These are phyloP conservation scores for Diabrotica balteata DNA, from an alignment of 2,888 invertebrate genomes.

Conservation along the genomic window DNA sequence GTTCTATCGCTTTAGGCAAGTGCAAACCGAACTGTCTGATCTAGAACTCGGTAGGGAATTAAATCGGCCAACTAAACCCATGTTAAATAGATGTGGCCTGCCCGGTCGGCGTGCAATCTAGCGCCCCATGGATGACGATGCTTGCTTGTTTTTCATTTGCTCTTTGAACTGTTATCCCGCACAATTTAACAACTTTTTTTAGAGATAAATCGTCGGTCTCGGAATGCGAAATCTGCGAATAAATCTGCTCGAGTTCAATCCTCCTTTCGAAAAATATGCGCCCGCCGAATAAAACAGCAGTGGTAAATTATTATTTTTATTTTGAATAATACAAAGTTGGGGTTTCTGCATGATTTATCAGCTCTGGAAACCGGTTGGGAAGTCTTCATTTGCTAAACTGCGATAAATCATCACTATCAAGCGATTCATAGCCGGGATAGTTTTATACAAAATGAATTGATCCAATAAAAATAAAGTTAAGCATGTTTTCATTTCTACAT, in stretches of 20 bases:
- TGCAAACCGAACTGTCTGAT: conserved; percentile 55
- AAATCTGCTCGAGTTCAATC: conserved; percentile 34
- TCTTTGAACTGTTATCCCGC: conserved; percentile 40
- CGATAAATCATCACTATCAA: too few species aligned
- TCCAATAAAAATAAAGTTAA: too few species aligned
- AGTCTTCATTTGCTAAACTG: too few species aligned
- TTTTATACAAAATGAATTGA: too few species aligned
- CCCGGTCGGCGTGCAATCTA: conserved; percentile 35
- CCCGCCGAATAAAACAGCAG: conserved; percentile 29
- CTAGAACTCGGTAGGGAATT: conserved; percentile 56
- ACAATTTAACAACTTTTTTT: conserved; percentile 39
- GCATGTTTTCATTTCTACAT: too few species aligned
- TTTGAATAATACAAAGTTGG: conserved; percentile 22
- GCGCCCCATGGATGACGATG: conserved; percentile 35
- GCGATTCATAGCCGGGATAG: too few species aligned
- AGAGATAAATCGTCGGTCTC: conserved; percentile 34
- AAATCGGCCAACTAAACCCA: conserved; percentile 51
- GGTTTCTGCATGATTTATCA: conserved; percentile 19
- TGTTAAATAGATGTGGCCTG: conserved; percentile 43
- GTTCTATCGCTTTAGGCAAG: conserved; percentile 56
- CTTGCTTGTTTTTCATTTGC: conserved; percentile 40
- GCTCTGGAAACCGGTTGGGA: too few species aligned
- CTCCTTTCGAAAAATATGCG: conserved; percentile 27
- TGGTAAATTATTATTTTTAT: conserved; percentile 27
- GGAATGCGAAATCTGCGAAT: conserved; percentile 31